Percentiles rank a stretch among this genome's conserved stretches.
Conservation (phyloP, 2,888 invertebrate genomes). For the Xanthia icteritia region DNA sequence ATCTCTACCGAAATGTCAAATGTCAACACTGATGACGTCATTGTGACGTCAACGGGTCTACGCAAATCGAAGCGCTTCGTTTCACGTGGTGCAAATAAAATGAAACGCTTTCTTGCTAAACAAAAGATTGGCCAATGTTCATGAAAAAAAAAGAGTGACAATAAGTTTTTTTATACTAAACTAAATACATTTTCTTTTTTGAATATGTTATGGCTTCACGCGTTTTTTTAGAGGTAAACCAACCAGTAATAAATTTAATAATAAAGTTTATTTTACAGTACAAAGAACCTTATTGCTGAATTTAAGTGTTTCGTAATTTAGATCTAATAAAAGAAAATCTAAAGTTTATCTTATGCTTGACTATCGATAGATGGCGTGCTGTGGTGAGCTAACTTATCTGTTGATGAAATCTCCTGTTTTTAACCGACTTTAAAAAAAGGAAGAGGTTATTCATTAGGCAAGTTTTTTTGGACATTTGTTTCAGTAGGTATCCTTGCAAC, state of each 20-base stretch:
- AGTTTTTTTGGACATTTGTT: not conserved
- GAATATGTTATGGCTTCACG: not conserved
- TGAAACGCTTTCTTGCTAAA: not conserved
- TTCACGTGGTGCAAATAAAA: constrained; percentile 34
- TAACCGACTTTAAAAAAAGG: too few relatives aligned
- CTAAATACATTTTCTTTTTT: not conserved
- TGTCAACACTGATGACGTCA: constrained; percentile 83
- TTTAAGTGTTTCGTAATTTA: not conserved
- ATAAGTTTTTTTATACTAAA: constrained; percentile 6
- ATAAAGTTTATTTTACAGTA: too few relatives aligned
- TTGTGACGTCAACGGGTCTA: constrained; percentile 79
- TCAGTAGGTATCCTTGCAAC: not conserved
- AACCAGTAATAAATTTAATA: not conserved
- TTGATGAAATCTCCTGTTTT: too few relatives aligned
- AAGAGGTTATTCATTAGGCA: too few relatives aligned
- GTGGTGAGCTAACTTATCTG: not conserved
- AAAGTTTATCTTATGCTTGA: not conserved
- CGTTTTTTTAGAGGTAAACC: not conserved
- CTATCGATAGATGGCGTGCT: not conserved
- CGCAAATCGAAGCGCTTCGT: constrained; percentile 63
- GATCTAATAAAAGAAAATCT: not conserved
- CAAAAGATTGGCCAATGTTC: not conserved
- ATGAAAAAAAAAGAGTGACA: not conserved
- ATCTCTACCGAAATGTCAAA: constrained; percentile 72
- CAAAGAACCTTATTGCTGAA: not conserved